Base-by-base conservation (phyloP, 2,113 vertebrate genomes). In the Oreochromis spilurus region DNA sequence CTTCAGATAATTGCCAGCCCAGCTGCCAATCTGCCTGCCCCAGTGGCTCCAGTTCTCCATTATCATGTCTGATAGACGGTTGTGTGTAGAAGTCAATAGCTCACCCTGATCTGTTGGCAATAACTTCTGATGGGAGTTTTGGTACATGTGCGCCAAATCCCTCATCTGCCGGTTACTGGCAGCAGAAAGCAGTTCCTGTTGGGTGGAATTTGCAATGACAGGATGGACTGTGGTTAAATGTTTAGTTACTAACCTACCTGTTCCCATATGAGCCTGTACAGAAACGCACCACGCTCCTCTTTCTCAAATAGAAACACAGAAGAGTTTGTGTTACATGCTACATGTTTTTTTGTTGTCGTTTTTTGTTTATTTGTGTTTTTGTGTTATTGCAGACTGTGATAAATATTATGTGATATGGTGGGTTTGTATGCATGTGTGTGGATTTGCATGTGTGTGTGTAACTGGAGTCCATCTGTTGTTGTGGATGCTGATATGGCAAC, bases 401-500 rank as follows among this genome's bases (percentile, higher is more conserved):
- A 58, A 89, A 62, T 19, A 91, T 86, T 67, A 77, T 5, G 17
- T 52, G 7, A 34, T 67, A 67, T 45, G 45, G 50, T 31, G 9
- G 34, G 75, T 92, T 89, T 85, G 52, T 21, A 9, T 79, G 24
- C 62, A 29, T 21, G 43, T 80, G 57, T 84, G 45, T 19, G 31
- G 26, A 82, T 87, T 72, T 80, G 88, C 79, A 55, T 77, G 40
- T 36, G 24, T 58, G 86, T 85, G 79, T 88, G 79, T 86, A 92
- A 92, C 89, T 36, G 75, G 85, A 92, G 87, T 83, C 94, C 92
- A 95, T 95, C 93, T 95, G 94, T 91, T 94, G 89, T 91, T 91
- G 81, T 91, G 91, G 92, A 85, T 92, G 93, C 93, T 95, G 92
- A 95, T 91, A 94, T 90, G 87, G 95, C 95, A 94, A 82, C 78